Conservation (phyloP, 2,888 invertebrate genomes). For the Cephus sareptanus region DNA sequence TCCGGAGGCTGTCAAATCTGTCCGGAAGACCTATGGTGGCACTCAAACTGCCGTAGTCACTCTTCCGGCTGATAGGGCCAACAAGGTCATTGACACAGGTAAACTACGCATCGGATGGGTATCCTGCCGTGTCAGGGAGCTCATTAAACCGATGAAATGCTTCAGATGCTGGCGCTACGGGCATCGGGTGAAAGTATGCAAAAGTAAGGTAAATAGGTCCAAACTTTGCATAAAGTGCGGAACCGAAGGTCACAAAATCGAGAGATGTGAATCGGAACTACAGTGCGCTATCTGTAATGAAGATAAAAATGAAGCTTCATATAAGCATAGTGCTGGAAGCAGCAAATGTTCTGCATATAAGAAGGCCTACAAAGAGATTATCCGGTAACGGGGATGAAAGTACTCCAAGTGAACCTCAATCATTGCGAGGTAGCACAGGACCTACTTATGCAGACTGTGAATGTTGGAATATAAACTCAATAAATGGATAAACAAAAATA, state of each 20-base stretch:
- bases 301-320: background rate
- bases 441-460: no score
- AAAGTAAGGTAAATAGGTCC: conserved; percentile 4
- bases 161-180: conserved; percentile 24
- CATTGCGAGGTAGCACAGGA: no score
- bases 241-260: conserved; percentile 20
- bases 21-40: no score
- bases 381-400: no score
- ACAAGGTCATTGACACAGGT: background rate
- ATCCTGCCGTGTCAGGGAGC: conserved; percentile 19
- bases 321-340: conserved; percentile 14
- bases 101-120: conserved; percentile 27
- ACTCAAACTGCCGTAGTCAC: no score
- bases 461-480: no score
- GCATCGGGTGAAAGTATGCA: conserved; percentile 24
- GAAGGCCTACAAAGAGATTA: conserved; percentile 17
- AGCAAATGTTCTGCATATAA: conserved; percentile 15
- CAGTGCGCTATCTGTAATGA: conserved; percentile 18
- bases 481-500: no score
- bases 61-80: no score
- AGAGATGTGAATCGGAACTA: conserved; percentile 11
- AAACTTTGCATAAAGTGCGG: conserved; percentile 28
- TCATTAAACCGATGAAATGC: conserved; percentile 2
- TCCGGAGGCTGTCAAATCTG: no score
- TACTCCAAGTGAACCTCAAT: no score